These are phyloP conservation scores for Myotis findleyi DNA, from an alignment of 2,797 vertebrate genomes.

Conservation along the genomic window DNA sequence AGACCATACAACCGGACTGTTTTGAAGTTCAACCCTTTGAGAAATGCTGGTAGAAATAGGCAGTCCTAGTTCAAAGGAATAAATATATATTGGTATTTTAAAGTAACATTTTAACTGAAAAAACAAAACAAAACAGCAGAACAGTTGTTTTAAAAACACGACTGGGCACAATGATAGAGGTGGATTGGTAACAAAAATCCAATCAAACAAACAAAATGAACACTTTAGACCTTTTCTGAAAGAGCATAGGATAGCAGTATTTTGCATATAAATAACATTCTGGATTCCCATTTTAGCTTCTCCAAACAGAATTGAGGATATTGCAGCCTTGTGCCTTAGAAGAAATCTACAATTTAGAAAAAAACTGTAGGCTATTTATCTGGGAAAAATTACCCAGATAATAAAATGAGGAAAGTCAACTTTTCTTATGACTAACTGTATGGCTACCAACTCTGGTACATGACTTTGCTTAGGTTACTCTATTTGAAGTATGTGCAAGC, in stretches of 20 bases:
- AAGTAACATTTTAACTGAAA: conserved; percentile 67
- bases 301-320: conserved; percentile 6
- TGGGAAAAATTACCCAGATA: not conserved
- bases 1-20: not conserved
- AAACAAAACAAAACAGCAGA: not conserved
- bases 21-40: conserved; percentile 56
- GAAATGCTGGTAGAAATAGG: conserved; percentile 40
- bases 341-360: conserved; percentile 14
- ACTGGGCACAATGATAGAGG: not conserved
- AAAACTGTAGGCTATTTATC: not conserved
- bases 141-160: conserved; percentile 48
- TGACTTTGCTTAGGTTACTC: not conserved
- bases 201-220: not conserved
- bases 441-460: not conserved
- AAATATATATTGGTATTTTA: conserved; percentile 50
- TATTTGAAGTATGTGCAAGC: not conserved
- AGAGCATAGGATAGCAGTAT: not conserved
- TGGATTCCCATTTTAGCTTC: not conserved
- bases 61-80: conserved; percentile 43
- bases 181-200: not conserved
- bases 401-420: conserved; percentile 26
- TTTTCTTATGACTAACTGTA: not conserved
- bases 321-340: not conserved
- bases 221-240: conserved; percentile 28
- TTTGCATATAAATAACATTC: not conserved